Base-by-base conservation (phyloP, 2,888 invertebrate species). In the Lasioglossum figueresi region DNA sequence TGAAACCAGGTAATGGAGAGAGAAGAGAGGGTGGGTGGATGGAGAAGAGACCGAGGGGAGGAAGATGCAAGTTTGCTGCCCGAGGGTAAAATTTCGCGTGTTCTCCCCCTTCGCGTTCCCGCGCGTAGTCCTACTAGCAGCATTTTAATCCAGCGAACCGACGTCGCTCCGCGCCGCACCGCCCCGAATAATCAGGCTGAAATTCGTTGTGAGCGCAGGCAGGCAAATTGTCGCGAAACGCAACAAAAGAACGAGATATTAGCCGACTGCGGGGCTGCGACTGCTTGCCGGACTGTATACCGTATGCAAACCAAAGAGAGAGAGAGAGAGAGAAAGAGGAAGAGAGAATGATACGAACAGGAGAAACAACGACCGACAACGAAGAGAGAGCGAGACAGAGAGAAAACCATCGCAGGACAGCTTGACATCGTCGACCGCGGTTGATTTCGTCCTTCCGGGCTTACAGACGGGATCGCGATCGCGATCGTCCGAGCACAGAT, bases 161-260 rank as follows among this genome's bases (percentile, higher is more conserved):
- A 93, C 92, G 92, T 94, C 93, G 93, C 92, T 92, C 91, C 89
- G 83, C 91, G 16, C 91, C 68, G 68, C 63, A 31, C 68, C 91
- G 91, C 91, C 90, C 92, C 92, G 93, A 95, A 95, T 94, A 95
- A 95, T 95, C 93, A 94, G 93, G 92, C 94, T 93, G 93, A 94
- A 94, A 94, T 94, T 94, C 90, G 94, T 93, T 92, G 92, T 92
- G 91, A 91, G 90, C 88, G 89, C 88, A 91, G 89, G 88, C 91
- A 88, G 89, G 91, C 91, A 93, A 92, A 93, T 94, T 93, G 93
- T 91, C 92, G 93, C 92, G 91, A 92, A 93, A 93, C 93, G 92
- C 92, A 94, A 95, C 94, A 94, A 94, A 94, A 94, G 94, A 94
- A 93, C 88, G 92, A 92, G 91, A 93, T 94, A 94, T 94, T 94